Base-by-base conservation (phyloP, 1,140 invertebrate species). In the Brachionus plicatilis region DNA sequence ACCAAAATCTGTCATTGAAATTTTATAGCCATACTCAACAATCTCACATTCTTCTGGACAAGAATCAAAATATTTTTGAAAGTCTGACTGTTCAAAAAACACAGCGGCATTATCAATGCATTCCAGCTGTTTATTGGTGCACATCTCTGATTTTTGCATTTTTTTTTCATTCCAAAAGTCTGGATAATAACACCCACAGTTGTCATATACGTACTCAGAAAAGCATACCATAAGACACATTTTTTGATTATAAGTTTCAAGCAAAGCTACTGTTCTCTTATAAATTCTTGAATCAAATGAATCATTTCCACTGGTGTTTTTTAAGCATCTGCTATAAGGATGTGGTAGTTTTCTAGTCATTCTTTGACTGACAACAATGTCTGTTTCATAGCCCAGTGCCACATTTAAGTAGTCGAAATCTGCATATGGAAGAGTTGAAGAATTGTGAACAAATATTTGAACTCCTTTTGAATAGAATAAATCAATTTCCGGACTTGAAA, bases 41-140 rank as follows among this genome's bases (percentile, higher is more conserved):
- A 47, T n/a, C 56, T 47, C 41, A 50, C 76, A 79, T 56, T 79
- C 76, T n/a, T 53, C 47, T 33, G 76, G 76, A 53, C 76, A 79
- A 6, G 33, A 79, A 29, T 79, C 33, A n/a, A 41, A 41, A 43
- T 37, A 72, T 45, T 72, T 6, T 20, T n/a, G 6, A 41, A 4
- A n/a, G 14, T 41, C n/a, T 41, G 68, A 72, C 4, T 4, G 2
- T 11, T 72, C 29, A 20, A 45, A 45, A 43, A n/a, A 1, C 5
- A 79, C 0, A 53, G 12, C 12, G n/a, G 41, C 45, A 45, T 29
- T 20, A 14, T 7, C 2, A 43, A 79, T 27, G 29, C 76, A 79
- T 5, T 60, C 33, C 3, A 8, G 6, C 6, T 79, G 8, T 12
- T 56, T 9, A 47, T 43, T 45, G 24, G 12, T 43, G 20, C 33